Base-by-base conservation (phyloP, 2,888 invertebrate genomes). In the Helleia helle region DNA sequence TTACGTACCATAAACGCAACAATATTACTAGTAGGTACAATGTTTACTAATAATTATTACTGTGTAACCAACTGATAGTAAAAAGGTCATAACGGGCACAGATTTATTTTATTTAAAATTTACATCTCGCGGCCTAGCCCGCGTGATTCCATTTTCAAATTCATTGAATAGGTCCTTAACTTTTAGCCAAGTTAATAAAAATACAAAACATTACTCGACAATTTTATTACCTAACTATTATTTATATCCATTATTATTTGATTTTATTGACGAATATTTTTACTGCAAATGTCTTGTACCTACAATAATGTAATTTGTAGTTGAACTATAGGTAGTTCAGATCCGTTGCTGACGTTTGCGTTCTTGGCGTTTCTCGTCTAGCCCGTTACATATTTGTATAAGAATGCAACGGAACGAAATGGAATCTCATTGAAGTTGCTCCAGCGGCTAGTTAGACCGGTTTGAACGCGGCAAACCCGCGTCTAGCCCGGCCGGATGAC, bases 391-490 rank as follows among this genome's bases (percentile, higher is more conserved):
- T n/a, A 81, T 64, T 73, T 65, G 63, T 64, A 64, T 72, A 79
- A 77, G 83, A 83, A 81, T 83, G 80, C 77, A 72, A 71, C 66
- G 74, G 71, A 74, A 75, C 75, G 75, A 77, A 80, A 79, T 71
- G 77, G 83, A 83, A 83, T 84, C 76, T 83, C 77, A 81, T 83
- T 80, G 81, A 79, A 74, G 75, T 71, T 62, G 60, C n/a, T n/a
- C n/a, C n/a, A 69, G 70, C 63, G 55, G 68, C 70, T 57, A 55
- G 68, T 62, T 56, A 57, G 66, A 81, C 83, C 79, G 80, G 81
- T 83, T 80, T 67, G 48, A 62, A 57, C 62, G 62, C 62, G 60
- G 66, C 66, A 55, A 64, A 63, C 62, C 58, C 59, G 49, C 55
- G 70, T 71, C 72, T 70, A 70, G 64, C 56, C 59, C 55, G 51